Percentiles rank a stretch among this genome's conserved stretches.
Evolutionary conservation across 2,113 vertebrate genomes (phyloP).

Genomic region (Centropristis striata): DNA sequence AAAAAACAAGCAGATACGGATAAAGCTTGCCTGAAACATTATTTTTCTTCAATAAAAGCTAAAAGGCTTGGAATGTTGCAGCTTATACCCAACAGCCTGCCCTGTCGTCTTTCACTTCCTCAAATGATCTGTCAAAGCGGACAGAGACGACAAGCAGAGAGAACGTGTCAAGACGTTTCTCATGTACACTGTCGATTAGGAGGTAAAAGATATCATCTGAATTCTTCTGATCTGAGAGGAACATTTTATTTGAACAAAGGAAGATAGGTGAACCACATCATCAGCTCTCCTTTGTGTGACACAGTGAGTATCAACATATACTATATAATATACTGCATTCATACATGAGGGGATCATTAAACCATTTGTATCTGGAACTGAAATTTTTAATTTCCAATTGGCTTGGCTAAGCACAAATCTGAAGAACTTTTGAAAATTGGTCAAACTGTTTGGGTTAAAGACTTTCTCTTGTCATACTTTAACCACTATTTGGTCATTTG

Average conservation of each 20-base stretch:
- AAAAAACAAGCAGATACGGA: no score
- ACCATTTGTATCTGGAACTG: no score
- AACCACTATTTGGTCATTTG: no score
- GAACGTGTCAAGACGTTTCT: not conserved
- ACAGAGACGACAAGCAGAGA: accelerated
- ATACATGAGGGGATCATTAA: no score
- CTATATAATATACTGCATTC: no score
- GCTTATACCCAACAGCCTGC: not conserved
- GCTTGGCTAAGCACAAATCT: no score
- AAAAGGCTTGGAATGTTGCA: not conserved
- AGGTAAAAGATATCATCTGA: not conserved
- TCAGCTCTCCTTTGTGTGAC: not conserved
- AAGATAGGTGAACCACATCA: not conserved
- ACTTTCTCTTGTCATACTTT: no score
- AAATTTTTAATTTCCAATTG: no score
- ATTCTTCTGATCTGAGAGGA: not conserved
- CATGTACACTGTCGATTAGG: not conserved
- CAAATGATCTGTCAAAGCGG: accelerated
- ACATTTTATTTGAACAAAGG: not conserved
- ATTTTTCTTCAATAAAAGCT: no score
- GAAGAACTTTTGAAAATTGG: no score
- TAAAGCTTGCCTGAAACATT: no score
- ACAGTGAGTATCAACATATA: slow-evolving; percentile 32
- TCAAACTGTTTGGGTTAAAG: no score
- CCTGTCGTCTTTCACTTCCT: slow-evolving; percentile 33